Conservation (phyloP, 2,797 vertebrate species). For the Tangara arthus region DNA sequence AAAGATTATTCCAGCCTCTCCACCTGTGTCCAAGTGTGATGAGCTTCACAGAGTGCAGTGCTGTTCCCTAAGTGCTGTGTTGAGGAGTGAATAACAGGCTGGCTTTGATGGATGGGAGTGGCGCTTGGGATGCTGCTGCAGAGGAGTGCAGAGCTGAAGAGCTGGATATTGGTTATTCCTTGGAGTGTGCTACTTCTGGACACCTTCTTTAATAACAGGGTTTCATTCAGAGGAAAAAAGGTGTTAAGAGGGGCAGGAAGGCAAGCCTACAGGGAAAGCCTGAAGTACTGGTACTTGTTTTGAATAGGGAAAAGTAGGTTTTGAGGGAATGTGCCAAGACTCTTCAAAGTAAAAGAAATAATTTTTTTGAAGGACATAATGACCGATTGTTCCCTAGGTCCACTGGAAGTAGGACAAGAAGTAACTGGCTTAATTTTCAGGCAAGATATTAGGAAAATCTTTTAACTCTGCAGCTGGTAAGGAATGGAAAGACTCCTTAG, state of each 20-base stretch:
- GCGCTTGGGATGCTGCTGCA: neutral
- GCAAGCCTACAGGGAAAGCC: neutral
- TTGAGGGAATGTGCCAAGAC: neutral
- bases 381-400: neutral
- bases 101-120: neutral
- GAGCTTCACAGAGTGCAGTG: rapidly evolving
- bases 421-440: neutral
- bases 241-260: neutral
- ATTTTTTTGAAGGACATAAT: neutral
- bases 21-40: rapidly evolving
- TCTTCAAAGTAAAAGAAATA: neutral
- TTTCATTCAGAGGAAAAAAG: neutral
- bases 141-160: neutral
- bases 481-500: neutral
- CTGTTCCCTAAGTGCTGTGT: neutral
- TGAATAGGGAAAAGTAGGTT: neutral
- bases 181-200: neutral
- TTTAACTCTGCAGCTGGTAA: neutral
- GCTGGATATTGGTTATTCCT: neutral
- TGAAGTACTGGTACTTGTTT: neutral
- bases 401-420: neutral
- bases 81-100: neutral
- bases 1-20: neutral
- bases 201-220: neutral
- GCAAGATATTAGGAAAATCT: neutral